These are phyloP conservation scores for Paramormyrops hopkinsi DNA, from an alignment of 2,797 vertebrate genomes.

Conservation along the genomic window DNA sequence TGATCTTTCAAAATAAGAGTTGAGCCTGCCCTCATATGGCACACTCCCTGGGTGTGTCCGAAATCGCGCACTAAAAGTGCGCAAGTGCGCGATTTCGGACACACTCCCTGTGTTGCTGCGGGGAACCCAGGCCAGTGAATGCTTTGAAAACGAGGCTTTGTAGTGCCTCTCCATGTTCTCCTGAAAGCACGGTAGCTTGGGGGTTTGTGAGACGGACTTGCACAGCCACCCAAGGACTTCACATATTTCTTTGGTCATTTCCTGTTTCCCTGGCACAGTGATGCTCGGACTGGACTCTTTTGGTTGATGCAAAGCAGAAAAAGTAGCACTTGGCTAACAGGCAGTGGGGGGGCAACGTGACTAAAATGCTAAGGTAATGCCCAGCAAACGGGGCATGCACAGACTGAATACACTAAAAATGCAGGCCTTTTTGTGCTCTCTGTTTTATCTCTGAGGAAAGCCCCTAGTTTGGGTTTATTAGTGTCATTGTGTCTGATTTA, in stretches of 20 bases:
- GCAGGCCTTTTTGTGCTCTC: neutral
- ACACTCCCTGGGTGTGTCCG: neutral
- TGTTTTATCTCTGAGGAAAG: neutral
- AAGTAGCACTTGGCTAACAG: neutral
- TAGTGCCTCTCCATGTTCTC: neutral
- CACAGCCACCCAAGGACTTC: neutral
- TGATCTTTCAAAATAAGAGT: neutral
- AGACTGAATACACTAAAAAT: neutral
- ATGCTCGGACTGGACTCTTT: neutral
- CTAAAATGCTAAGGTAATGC: constrained; percentile 1
- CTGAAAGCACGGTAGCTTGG: neutral
- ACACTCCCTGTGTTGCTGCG: neutral
- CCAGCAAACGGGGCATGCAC: neutral
- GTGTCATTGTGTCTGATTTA: neutral
- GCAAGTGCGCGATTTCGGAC: too few relatives aligned
- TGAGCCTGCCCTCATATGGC: neutral
- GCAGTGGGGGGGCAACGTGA: neutral
- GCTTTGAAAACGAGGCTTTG: neutral
- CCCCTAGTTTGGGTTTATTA: neutral
- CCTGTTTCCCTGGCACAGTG: neutral
- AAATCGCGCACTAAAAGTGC: too few relatives aligned
- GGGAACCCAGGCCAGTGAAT: neutral
- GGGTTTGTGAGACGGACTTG: neutral
- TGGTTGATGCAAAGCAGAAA: neutral
- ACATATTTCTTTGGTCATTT: neutral